phyloP scores from a whole-genome alignment of 2,797 vertebrate species.

The Hydrophis major region DNA sequence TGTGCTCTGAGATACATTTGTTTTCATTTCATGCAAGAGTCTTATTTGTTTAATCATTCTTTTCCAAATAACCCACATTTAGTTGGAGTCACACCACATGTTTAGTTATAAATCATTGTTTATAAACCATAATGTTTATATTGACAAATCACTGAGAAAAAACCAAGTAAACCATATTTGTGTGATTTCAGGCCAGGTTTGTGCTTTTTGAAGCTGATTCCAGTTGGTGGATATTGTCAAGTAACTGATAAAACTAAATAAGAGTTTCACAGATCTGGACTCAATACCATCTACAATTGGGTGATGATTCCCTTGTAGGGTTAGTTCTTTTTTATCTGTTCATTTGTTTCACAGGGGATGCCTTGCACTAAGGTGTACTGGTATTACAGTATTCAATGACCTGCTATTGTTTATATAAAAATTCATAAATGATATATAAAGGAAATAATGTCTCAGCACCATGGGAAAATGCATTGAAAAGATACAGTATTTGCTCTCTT shows the following conservation, averaged over 20 bases:
- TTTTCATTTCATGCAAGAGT: neutral
- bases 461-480: neutral
- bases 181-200: neutral
- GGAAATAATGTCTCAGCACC: neutral
- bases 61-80: neutral
- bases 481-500: neutral
- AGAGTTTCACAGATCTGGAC: neutral
- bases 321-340: neutral
- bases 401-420: slow-evolving; percentile 1
- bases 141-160: neutral
- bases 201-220: neutral
- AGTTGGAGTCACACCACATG: neutral
- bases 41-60: neutral
- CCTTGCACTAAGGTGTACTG: neutral
- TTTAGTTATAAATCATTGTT: neutral
- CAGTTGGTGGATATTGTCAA: neutral
- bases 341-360: neutral
- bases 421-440: slow-evolving; percentile 2
- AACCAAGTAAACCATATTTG: neutral
- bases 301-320: neutral
- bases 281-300: neutral
- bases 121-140: neutral
- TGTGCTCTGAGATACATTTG: neutral
- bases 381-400: neutral
- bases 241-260: neutral